Conservation (phyloP, 2,113 vertebrate species). For the Podocnemis expansa region DNA sequence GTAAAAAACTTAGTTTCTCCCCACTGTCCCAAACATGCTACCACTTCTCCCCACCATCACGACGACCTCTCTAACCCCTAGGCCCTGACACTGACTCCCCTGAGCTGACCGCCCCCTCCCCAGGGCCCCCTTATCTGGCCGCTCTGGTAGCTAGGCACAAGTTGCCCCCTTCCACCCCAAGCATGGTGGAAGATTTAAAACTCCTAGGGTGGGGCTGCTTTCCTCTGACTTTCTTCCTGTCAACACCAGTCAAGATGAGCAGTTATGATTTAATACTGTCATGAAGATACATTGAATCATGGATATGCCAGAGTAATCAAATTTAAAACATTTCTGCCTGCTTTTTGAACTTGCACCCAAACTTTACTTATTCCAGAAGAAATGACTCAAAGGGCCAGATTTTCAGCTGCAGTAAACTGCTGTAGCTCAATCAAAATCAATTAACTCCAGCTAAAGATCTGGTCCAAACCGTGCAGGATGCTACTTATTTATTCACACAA, state of each 20-base stretch:
- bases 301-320: background rate
- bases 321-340: background rate
- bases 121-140: too few relatives aligned
- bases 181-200: too few relatives aligned
- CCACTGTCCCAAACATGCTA: too few relatives aligned
- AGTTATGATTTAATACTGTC: background rate
- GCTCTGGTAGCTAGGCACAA: too few relatives aligned
- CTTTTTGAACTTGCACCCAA: background rate
- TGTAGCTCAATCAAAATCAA: rapidly evolving
- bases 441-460: background rate
- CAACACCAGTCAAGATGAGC: background rate
- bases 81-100: too few relatives aligned
- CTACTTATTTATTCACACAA: background rate
- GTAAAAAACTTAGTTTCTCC: too few relatives aligned
- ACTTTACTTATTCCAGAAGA: background rate
- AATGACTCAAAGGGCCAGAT: background rate
- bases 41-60: too few relatives aligned
- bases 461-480: background rate
- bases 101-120: too few relatives aligned
- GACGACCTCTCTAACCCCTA: too few relatives aligned
- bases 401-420: background rate
- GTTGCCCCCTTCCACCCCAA: too few relatives aligned
- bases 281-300: background rate
- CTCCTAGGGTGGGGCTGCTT: too few relatives aligned
- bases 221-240: too few relatives aligned